These are phyloP conservation scores for Onychorhynchus coronatus DNA, from an alignment of 2,113 vertebrate genomes.

Conservation along the genomic window DNA sequence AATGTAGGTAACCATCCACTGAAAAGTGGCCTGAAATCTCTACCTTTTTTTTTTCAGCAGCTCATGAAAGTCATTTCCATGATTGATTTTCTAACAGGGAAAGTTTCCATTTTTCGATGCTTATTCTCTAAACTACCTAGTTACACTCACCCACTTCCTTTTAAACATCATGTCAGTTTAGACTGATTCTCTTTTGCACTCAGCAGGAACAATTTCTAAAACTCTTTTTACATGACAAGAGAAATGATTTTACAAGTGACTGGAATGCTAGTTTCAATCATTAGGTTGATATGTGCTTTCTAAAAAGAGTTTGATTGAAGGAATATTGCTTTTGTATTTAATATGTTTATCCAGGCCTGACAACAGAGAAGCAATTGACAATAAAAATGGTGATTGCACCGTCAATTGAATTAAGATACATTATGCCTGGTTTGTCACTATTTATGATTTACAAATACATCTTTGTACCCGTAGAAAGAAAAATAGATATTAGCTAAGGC, in stretches of 20 bases:
- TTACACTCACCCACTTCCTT: not conserved
- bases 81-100: not conserved
- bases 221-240: not conserved
- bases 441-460: not conserved
- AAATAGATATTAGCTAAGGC: not conserved
- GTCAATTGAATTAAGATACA: constrained; percentile 9
- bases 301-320: not conserved
- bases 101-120: not conserved
- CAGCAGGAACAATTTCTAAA: not conserved
- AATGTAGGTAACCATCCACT: not conserved
- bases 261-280: not conserved
- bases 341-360: constrained; percentile 6
- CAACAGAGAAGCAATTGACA: not conserved
- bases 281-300: not conserved
- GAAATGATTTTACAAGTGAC: constrained; percentile 15
- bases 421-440: not conserved
- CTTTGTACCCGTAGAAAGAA: not conserved
- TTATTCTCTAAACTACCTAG: not conserved
- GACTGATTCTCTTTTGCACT: not conserved
- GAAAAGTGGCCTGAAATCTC: not conserved
- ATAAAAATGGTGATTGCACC: not conserved
- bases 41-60: not conserved
- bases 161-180: not conserved
- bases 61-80: not conserved
- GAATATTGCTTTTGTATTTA: constrained; percentile 18